These are phyloP conservation scores for Austrofundulus limnaeus DNA, from an alignment of 2,113 vertebrate genomes.

Conservation along the genomic window DNA sequence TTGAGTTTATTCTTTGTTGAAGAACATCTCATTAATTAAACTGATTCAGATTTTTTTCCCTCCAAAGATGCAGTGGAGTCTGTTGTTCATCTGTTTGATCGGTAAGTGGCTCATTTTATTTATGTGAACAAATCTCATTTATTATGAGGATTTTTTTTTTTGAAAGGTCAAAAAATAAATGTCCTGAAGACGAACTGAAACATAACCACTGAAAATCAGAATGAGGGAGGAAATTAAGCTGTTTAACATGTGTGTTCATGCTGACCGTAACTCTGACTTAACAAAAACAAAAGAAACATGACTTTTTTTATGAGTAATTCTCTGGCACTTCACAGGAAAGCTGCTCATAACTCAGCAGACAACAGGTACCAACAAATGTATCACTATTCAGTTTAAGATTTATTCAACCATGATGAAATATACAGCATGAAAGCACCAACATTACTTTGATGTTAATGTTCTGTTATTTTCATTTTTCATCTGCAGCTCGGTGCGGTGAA, in stretches of 20 bases:
- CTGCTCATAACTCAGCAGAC: neutral
- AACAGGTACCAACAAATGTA: neutral
- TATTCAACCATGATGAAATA: too few species aligned
- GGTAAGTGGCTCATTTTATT: conserved; percentile 26
- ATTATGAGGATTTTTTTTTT: neutral
- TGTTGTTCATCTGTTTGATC: conserved; percentile 10
- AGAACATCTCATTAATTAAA: neutral
- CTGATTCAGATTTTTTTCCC: neutral
- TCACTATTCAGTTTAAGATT: neutral
- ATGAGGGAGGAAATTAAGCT: too few species aligned
- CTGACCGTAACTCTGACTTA: neutral
- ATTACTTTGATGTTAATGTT: too few species aligned
- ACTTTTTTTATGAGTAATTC: neutral
- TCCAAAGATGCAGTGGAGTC: conserved; percentile 20
- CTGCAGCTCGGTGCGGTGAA: neutral
- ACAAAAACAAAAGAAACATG: neutral
- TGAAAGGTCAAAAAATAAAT: neutral
- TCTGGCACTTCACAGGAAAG: neutral
- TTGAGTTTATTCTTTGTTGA: neutral
- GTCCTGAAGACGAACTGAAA: neutral
- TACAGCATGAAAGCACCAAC: too few species aligned
- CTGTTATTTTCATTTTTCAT: neutral
- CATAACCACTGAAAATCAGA: too few species aligned
- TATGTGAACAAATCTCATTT: neutral
- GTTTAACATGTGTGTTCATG: neutral